Conservation (phyloP, 2,797 vertebrate species). For the Morus bassanus region DNA sequence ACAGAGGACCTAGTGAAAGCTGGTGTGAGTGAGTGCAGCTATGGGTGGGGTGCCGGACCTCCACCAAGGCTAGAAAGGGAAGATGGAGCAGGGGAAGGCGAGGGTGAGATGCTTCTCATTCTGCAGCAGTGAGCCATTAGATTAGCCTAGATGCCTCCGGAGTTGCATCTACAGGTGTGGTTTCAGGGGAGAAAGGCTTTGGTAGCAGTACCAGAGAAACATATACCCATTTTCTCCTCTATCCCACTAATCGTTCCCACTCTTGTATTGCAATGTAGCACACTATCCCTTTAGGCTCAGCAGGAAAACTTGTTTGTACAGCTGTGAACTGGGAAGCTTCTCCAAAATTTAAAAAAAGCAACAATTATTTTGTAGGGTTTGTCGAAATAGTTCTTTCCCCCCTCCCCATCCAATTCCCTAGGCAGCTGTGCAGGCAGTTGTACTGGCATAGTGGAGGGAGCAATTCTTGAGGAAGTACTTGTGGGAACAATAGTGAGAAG, state of each 20-base stretch:
- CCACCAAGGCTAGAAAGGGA: neutral
- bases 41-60: neutral
- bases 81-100: neutral
- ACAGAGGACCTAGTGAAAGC: neutral
- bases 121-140: neutral
- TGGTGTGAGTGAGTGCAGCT: accelerated
- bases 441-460: neutral
- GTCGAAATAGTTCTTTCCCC: neutral
- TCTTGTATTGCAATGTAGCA: neutral
- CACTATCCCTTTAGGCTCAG: neutral
- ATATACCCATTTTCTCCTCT: neutral
- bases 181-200: neutral
- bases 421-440: neutral
- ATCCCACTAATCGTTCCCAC: accelerated
- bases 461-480: neutral
- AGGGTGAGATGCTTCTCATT: neutral
- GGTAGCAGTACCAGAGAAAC: neutral
- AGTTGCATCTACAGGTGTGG: neutral
- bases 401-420: accelerated
- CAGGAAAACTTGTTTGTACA: neutral
- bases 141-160: neutral
- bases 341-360: neutral
- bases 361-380: neutral
- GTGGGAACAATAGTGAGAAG: neutral
- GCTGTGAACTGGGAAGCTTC: neutral